Base-by-base conservation (phyloP, 2,888 invertebrate genomes). In the Siphonodentalium dalli region DNA sequence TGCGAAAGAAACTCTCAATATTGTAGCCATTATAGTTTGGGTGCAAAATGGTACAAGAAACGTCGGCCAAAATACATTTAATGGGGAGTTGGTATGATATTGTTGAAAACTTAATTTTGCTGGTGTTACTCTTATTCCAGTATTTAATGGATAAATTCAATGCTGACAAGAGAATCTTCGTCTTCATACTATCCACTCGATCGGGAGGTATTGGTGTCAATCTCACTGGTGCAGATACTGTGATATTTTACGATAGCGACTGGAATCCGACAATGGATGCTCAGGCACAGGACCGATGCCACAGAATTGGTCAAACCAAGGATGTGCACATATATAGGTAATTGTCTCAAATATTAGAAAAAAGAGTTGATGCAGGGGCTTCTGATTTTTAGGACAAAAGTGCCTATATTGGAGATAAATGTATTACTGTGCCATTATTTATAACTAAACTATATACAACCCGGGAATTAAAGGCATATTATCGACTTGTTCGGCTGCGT, bases 181-280 rank as follows among this genome's bases (percentile, higher is more conserved):
- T 90, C 74, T 98, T 99, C 84, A 97, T 99, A 77, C 84, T 99
- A 67, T 98, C 98, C 3, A 99, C 99, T 43, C 88, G 99, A 54
- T 94, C 95, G 48, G 98, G 98, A 72, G 98, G 98, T 74, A 90
- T 99, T 39, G 98, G 99, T 49, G 92, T 99, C 42, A 99, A 99
- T 86, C 86, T 99, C 67, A 98, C 97, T 28, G 99, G 98, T 65
- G 99, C 99, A 38, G 99, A 99, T 85, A 93, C 95, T 71, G 98
- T 99, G 68, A 91, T 99, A 81, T 99, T 99, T 85, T 99, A 99
- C 83, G 99, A 99, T 85, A 96, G 95, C 60, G 97, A 98, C 84
- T 98, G 97, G 98, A 98, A 98, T 87, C 98, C 98, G 44, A 98
- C 97, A 5, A 98, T 99, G 97, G 99, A 99, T 85, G 97, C 97